Evolutionary conservation across 1,140 invertebrate species (phyloP).

Genomic region (Neodiprion virginianus): DNA sequence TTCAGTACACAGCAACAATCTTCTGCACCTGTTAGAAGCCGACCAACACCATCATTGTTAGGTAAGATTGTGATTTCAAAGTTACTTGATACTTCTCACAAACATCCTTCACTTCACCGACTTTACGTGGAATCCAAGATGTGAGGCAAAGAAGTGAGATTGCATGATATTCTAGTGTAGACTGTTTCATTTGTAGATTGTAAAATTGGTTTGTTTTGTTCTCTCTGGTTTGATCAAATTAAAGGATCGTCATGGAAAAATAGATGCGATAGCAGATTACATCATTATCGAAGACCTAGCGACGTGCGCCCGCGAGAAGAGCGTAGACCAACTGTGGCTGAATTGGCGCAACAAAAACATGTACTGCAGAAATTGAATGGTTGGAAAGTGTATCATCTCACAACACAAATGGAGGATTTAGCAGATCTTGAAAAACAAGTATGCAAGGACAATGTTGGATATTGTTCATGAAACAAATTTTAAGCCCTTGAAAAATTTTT

Average conservation of each 20-base stretch:
- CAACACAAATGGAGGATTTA: constrained; percentile 91
- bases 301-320: constrained; percentile 91
- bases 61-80: constrained; percentile 33
- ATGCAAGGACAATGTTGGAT: constrained; percentile 44
- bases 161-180: no score
- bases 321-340: constrained; percentile 80
- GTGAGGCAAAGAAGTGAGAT: no score
- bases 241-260: constrained; percentile 62
- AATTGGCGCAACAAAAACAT: constrained; percentile 88
- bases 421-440: constrained; percentile 68
- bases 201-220: no score
- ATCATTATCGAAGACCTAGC: constrained; percentile 86
- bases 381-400: constrained; percentile 94
- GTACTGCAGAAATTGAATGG: constrained; percentile 90
- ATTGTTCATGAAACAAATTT: background rate
- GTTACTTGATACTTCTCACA: no score
- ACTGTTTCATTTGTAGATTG: no score
- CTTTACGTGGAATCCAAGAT: no score
- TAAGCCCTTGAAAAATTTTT: background rate
- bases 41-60: constrained; percentile 51
- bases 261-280: constrained; percentile 68
- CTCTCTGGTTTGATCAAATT: constrained; percentile 33
- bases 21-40: constrained; percentile 40
- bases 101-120: no score
- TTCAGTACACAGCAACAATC: constrained; percentile 31